Base-by-base conservation (phyloP, 2,113 vertebrate genomes). In the Ictalurus punctatus region DNA sequence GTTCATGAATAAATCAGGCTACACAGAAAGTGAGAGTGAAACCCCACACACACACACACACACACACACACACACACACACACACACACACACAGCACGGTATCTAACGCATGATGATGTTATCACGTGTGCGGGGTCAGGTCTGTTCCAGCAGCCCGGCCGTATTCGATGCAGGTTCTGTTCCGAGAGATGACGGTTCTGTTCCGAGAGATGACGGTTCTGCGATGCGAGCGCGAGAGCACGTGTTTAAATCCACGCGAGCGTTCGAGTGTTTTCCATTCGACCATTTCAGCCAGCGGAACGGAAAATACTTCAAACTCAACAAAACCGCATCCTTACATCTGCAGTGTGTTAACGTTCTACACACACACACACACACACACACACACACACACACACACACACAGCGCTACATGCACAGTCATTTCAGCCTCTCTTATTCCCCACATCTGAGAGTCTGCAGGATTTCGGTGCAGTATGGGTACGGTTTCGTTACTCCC, bases 301-400 rank as follows among this genome's bases (percentile, higher is more conserved):
- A 93, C 93, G 93, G 94, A 94, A 95, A 95, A 94, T 94, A 92
- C 82, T 93, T 94, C 91, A 94, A 91, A 87, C 91, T 90, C 89
- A 78, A 91, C 34, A 92, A 92, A 92, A 93, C 92, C 90, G 89
- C 92, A 91, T 91, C 87, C 90, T 90, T 94, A 93, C 94, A 95
- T 95, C 94, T 95, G 94, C 92, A 94, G 93, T 88, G 90, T 90
- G 93, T 95, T 94, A 95, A 91, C 89, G 91, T 91, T 92, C 92
- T 90, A 92, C 61, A 9, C 79, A 83, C 69, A 89, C 63, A 86
- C 54, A 67, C 59, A 74, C 54, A 83, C 78, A 90, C 56, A 87
- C 93, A 93, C 90, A 92, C 52, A 54, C 52, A 12, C 52, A 54
- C 54, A 54, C 54, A 54, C 54, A 14, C 54, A 54, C 54, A 14